These are phyloP conservation scores for Malurus elegans DNA, from an alignment of 2,113 vertebrate species.

Conservation along the genomic window DNA sequence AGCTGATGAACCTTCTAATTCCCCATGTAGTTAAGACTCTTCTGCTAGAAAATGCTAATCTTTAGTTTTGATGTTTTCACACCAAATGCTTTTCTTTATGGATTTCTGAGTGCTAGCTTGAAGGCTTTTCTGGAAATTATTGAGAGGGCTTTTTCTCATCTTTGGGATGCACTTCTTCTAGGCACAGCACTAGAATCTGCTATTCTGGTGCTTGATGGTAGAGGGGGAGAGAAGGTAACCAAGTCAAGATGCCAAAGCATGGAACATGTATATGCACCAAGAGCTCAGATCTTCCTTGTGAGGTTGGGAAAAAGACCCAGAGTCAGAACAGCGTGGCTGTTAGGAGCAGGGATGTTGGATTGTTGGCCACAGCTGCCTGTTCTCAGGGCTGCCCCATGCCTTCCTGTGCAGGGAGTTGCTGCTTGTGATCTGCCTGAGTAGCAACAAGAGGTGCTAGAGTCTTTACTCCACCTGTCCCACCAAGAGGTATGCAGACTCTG, in stretches of 20 bases:
- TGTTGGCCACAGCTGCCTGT: background rate
- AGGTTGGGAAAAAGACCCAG: background rate
- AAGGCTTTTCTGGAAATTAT: background rate
- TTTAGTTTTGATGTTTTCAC: background rate
- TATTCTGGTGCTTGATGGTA: background rate
- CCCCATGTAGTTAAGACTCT: background rate
- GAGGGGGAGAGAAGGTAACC: background rate
- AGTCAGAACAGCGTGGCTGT: accelerated
- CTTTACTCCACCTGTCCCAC: background rate
- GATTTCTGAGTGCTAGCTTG: background rate
- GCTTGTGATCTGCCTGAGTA: background rate
- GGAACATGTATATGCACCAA: background rate
- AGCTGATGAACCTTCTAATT: background rate
- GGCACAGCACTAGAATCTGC: background rate
- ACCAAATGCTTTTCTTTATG: background rate
- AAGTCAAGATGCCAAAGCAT: background rate
- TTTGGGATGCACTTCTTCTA: background rate
- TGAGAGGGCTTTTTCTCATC: background rate
- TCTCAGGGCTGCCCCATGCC: background rate
- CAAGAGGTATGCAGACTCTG: background rate
- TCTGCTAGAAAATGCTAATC: background rate
- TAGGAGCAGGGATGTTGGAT: accelerated
- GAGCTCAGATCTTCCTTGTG: background rate
- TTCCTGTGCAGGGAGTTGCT: background rate
- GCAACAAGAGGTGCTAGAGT: background rate